Conservation (phyloP, 2,113 vertebrate genomes). For the Felis catus region F.catus_Fca126_mat1.0 CM031411.1:81332001-81332500, state of each 20-base stretch:
- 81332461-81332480: background rate
- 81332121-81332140: background rate
- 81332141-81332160: slow-evolving; percentile 5
- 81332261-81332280: background rate
- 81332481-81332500: slow-evolving; percentile 7
- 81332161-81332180: slow-evolving; percentile 7
- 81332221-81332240: background rate
- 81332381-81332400: slow-evolving; percentile 22
- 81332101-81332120: background rate
- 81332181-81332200: background rate
- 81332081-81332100: background rate
- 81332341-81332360: background rate
- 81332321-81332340: background rate
- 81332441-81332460: background rate
- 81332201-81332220: background rate
- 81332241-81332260: background rate
- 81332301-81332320: background rate
- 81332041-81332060: too few relatives aligned
- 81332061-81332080: background rate
- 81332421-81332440: background rate
- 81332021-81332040: too few relatives aligned
- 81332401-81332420: background rate
- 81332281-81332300: slow-evolving; percentile 17
- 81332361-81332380: background rate
- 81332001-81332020: too few relatives aligned